phyloP scores from a whole-genome alignment of 2,797 vertebrate species.

The Okamejei kenojei region DNA sequence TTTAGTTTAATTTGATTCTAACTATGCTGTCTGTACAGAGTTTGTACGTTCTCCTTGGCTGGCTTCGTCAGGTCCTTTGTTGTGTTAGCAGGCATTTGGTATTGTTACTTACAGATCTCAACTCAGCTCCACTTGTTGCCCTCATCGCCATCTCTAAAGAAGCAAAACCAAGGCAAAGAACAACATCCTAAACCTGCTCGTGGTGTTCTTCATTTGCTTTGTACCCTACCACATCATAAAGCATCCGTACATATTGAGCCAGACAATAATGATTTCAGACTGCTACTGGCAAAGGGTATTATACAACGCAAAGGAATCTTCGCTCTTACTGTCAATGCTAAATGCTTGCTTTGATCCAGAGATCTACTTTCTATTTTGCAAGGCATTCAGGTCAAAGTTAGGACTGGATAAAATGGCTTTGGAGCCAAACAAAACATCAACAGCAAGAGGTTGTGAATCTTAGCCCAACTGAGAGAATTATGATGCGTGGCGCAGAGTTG shows the following conservation, averaged over 20 bases:
- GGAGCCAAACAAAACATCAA: slow-evolving; percentile 40
- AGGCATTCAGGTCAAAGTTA: slow-evolving; percentile 20
- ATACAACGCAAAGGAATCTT: background rate
- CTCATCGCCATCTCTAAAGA: slow-evolving; percentile 39
- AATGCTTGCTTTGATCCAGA: slow-evolving; percentile 17
- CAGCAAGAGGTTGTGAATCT: background rate
- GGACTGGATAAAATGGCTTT: background rate
- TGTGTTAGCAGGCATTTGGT: slow-evolving; percentile 45
- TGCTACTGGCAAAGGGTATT: background rate
- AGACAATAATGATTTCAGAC: background rate
- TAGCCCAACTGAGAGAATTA: background rate
- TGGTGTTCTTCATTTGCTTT: slow-evolving; percentile 60
- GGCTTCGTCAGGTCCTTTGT: slow-evolving; percentile 47
- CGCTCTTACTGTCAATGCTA: background rate
- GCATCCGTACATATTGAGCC: slow-evolving; percentile 52
- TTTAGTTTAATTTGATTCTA: too few species aligned
- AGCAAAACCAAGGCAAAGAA: slow-evolving; percentile 49
- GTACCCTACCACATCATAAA: slow-evolving; percentile 59
- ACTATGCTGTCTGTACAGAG: too few species aligned
- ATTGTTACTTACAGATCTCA: slow-evolving; percentile 54
- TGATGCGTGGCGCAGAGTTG: too few species aligned
- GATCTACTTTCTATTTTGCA: slow-evolving; percentile 28
- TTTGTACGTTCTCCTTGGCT: background rate
- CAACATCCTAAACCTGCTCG: slow-evolving; percentile 57
- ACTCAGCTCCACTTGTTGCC: slow-evolving; percentile 43